Evolutionary conservation across 2,797 vertebrate species (phyloP), one percentile per base, ranked within the genome.

Genomic region (Botia almorhae): DNA sequence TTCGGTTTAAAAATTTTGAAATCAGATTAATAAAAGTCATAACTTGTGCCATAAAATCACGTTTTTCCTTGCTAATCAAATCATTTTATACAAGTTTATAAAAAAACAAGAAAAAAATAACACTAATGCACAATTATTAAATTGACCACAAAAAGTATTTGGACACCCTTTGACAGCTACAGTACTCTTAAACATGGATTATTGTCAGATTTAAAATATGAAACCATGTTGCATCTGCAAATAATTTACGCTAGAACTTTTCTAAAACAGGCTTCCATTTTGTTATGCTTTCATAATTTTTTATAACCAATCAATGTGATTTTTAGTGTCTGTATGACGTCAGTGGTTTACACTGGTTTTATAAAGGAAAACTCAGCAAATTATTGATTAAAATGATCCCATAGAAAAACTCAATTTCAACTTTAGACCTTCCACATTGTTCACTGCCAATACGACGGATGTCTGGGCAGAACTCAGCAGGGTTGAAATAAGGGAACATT

Each of bases 1-100:
- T 39, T 39, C 7, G 36, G 82, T 74, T 17, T 10, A n/a, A 73
- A 65, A 85, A 86, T 86, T 74, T 23, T 78, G 76, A 29, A 78
- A 63, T 50, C 69, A 84, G 88, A 89, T 90, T 86, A 89, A 87
- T 58, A 88, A 78, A 87, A 87, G 7, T 56, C 19, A 87, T 86
- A 5, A 85, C 86, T n/a, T n/a, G n/a, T 29, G 29, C 29, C 4
- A 29, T 29, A 29, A 29, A 4, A 29, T 29, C 4, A 4, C 8
- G 7, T 43, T 39, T 39, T 80, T 85, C 60, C 78, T 85, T 81
- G 86, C 88, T 88, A 91, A 86, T 87, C 78, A 84, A 4, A 36
- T 68, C 85, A 89, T 90, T 85, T 84, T 61, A 53, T 48, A 56
- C 14, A 76, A 51, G 13, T 68, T 21, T 43, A 51, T 14, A 10